phyloP scores from a whole-genome alignment of 2,888 invertebrate species.

The Scaeva pyrastri region DNA sequence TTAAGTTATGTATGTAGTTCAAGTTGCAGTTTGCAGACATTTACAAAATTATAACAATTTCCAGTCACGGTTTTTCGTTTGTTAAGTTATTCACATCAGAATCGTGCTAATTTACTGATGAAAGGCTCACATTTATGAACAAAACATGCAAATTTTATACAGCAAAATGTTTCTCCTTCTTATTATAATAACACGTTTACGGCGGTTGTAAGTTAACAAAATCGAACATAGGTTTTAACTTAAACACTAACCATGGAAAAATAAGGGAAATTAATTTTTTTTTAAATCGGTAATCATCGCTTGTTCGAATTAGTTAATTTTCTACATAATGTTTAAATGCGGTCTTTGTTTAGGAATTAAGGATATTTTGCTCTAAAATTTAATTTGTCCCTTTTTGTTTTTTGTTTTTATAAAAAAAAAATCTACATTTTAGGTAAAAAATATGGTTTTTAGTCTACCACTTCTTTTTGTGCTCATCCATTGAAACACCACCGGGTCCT shows the following conservation, averaged over 20 bases:
- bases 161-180: background rate
- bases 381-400: conserved; percentile 52
- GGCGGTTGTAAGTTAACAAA: conserved; percentile 27
- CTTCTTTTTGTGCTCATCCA: conserved; percentile 99
- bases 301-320: conserved; percentile 25
- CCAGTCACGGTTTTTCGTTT: conserved; percentile 37
- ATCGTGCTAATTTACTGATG: conserved; percentile 11
- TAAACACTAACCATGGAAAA: conserved; percentile 64
- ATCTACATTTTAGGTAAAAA: conserved; percentile 33
- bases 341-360: conserved; percentile 38
- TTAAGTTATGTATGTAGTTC: conserved; percentile 26
- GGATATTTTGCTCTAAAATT: conserved; percentile 17
- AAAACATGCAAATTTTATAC: conserved; percentile 17
- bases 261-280: background rate
- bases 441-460: conserved; percentile 84
- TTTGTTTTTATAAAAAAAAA: conserved; percentile 57
- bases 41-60: conserved; percentile 31
- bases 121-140: conserved; percentile 2
- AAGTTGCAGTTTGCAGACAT: conserved; percentile 13
- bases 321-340: conserved; percentile 29
- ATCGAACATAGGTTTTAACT: conserved; percentile 45
- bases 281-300: conserved; percentile 8
- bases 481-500: conserved; percentile 99
- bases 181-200: background rate
- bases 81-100: conserved; percentile 60